Evolutionary conservation across 2,113 vertebrate genomes (phyloP).

Genomic region (Vanacampus margaritifer): DNA sequence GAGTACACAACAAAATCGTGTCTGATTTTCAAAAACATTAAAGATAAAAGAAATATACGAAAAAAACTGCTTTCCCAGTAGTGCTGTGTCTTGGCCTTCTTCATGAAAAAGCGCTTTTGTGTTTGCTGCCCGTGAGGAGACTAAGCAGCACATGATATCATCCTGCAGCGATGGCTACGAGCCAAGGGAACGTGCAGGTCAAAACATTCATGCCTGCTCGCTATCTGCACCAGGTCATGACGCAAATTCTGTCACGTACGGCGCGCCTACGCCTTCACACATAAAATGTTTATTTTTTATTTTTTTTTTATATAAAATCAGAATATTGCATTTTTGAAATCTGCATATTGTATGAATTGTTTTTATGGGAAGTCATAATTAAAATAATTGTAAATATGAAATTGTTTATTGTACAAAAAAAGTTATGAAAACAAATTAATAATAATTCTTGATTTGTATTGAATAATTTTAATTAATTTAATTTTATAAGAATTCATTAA

Average conservation of each 20-base stretch:
- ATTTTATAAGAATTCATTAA: too few relatives aligned
- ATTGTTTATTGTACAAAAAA: too few relatives aligned
- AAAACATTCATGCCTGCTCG: constrained; percentile 29
- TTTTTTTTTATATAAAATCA: not conserved
- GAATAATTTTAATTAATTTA: too few relatives aligned
- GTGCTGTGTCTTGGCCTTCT: not conserved
- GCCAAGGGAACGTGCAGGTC: constrained; percentile 41
- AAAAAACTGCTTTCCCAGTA: not conserved
- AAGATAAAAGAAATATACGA: not conserved
- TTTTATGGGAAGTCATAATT: too few relatives aligned
- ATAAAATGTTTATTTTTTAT: not conserved
- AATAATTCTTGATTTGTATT: too few relatives aligned
- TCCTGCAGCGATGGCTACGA: constrained; percentile 39
- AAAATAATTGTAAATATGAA: too few relatives aligned
- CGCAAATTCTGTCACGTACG: constrained; percentile 21
- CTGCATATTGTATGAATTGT: too few relatives aligned
- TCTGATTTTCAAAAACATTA: not conserved
- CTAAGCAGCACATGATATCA: constrained; percentile 44
- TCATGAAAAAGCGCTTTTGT: not conserved
- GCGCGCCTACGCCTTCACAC: constrained; percentile 31
- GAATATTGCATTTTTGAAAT: too few relatives aligned
- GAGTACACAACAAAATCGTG: too few relatives aligned
- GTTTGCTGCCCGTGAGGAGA: constrained; percentile 24
- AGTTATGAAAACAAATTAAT: too few relatives aligned
- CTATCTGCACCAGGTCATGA: constrained; percentile 43